Percentiles rank a stretch among this genome's conserved stretches.
These are phyloP conservation scores for Eunapius fragilis DNA, from an alignment of 37 sponge, comb jelly and placozoan species.

Conservation along the genomic window DNA sequence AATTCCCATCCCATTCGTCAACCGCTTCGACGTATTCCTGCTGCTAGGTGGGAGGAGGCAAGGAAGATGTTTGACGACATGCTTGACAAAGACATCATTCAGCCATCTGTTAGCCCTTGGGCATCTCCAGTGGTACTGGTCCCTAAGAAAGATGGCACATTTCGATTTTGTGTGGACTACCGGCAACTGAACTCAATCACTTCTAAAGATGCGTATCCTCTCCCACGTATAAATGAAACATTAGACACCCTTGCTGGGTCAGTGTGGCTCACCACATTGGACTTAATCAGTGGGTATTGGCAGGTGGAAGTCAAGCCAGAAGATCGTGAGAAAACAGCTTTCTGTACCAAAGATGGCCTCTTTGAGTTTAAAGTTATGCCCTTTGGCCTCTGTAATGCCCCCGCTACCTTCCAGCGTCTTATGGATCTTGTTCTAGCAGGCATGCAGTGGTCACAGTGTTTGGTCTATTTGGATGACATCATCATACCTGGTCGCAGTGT, in stretches of 20 bases:
- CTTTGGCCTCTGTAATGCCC: constrained; percentile 26
- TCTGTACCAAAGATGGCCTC: constrained; percentile 22
- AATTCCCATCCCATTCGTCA: constrained; percentile 7
- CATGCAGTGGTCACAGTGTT: not conserved
- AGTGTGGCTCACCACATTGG: constrained; percentile 32
- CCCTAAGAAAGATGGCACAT: constrained; percentile 11
- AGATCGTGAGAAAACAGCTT: constrained; percentile 13
- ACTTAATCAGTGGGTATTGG: constrained; percentile 22
- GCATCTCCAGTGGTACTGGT: not conserved
- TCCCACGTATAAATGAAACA: constrained; percentile 7
- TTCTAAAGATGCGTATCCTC: constrained; percentile 24
- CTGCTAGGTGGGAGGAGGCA: constrained; percentile 6
- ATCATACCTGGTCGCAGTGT: constrained; percentile 19
- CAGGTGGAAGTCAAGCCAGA: constrained; percentile 13
- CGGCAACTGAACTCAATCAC: constrained; percentile 20
- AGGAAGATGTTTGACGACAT: constrained; percentile 11
- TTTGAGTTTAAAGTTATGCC: constrained; percentile 26
- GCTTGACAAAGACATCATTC: constrained; percentile 14
- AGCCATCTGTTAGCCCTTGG: constrained; percentile 24
- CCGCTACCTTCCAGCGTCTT: constrained; percentile 41
- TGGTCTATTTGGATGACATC: constrained; percentile 25
- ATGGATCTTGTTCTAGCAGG: constrained; percentile 28
- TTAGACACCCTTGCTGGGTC: constrained; percentile 19
- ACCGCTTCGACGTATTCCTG: not conserved
- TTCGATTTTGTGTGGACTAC: constrained; percentile 22